Evolutionary conservation across 2,888 invertebrate species (phyloP).

Genomic region (Eilema depressum): DNA sequence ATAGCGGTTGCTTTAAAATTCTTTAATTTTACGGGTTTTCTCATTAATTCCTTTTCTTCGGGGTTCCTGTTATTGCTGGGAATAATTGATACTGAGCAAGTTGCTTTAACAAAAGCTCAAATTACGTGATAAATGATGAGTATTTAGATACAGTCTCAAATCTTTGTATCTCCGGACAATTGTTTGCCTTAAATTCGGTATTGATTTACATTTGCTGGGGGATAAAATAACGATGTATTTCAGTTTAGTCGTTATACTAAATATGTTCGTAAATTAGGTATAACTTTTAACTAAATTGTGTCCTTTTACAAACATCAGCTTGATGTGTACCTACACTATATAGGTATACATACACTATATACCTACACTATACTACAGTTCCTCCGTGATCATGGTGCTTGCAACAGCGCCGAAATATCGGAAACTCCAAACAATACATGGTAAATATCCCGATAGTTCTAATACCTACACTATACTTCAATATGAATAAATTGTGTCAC

Average conservation of each 20-base stretch:
- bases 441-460: too few relatives aligned
- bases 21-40: slow-evolving; percentile 56
- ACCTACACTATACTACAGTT: too few relatives aligned
- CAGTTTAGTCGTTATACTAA: background rate
- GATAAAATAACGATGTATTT: slow-evolving; percentile 10
- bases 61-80: slow-evolving; percentile 48
- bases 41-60: slow-evolving; percentile 57
- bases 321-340: too few relatives aligned
- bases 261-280: slow-evolving; percentile 2
- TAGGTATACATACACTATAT: too few relatives aligned
- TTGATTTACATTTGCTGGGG: slow-evolving; percentile 10
- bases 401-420: too few relatives aligned
- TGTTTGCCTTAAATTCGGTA: slow-evolving; percentile 19
- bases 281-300: background rate
- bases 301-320: background rate
- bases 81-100: slow-evolving; percentile 55
- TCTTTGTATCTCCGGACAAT: slow-evolving; percentile 14
- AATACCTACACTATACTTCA: too few relatives aligned
- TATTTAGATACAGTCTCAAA: slow-evolving; percentile 26
- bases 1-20: slow-evolving; percentile 49
- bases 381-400: too few relatives aligned
- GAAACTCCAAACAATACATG: too few relatives aligned
- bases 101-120: slow-evolving; percentile 37
- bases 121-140: slow-evolving; percentile 30
- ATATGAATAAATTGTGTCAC: too few relatives aligned